Evolutionary conservation across 2,888 invertebrate genomes (phyloP), one percentile per base, ranked within the genome.

Genomic region (Stenurella melanura): DNA sequence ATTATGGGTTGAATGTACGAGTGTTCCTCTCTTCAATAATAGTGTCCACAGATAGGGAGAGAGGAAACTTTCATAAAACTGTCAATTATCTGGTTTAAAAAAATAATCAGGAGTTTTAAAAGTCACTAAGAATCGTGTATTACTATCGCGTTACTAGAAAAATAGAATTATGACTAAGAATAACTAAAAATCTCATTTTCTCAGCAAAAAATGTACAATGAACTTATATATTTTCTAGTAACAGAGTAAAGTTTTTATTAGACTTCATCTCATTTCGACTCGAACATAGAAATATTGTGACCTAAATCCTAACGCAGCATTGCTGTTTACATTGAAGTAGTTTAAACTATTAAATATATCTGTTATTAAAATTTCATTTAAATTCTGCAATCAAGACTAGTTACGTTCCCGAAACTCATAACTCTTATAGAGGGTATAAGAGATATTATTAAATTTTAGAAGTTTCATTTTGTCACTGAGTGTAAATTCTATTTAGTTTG

Each of bases 401-500:
- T 63, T 63, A 11, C 17, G 12, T 12, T 18, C 10, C 26, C n/a
- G 63, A 26, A 50, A 50, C 38, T 38, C 63, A 38, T 38, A 63
- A 60, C 15, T 30, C n/a, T 17, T 34, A 42, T 17, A 42, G 34
- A 30, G 50, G 17, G 19, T 18, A 38, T 34, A 54, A 19, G 50
- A 74, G 73, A 60, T 74, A 67, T 60, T 75, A 72, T 72, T 71
- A 72, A 56, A 75, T 75, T 72, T 56, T 34, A 11, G 15, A 75
- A 75, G 71, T 69, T 75, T 72, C 75, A 71, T 75, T 73, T 66
- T 67, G 57, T 64, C 64, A 64, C 75, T 64, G 58, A 64, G 54
- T 56, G 42, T 57, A 71, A 72, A 71, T 71, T 71, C 71, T 58
- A 72, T 72, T 71, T 71, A 66, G 75, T 71, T 71, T 64, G 66